Base-by-base conservation (phyloP, 2,113 vertebrate species). In the Seriola dumerili region DNA sequence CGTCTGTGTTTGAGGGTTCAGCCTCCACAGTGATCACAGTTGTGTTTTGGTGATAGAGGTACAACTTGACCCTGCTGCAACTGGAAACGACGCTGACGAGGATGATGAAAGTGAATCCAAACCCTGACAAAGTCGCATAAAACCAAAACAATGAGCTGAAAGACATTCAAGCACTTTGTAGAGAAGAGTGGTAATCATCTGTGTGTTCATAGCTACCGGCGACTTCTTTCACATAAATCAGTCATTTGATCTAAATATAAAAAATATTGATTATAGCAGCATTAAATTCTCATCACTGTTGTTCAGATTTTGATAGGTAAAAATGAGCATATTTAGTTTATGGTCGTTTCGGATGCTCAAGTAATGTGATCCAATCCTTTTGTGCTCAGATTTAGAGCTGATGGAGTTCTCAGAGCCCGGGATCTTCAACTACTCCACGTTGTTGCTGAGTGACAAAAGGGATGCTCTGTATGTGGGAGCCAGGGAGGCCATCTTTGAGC, bases 351-450 rank as follows among this genome's bases (percentile, higher is more conserved):
- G 4, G 6, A 21, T 21, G 17, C 8, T 61, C 0, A 83, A 19
- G 11, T 63, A 68, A 83, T 17, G 5, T 34, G 2, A 61, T 63
- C 34, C 1, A 52, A 19, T 64, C 8, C 3, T 83, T 92, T 57
- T 48, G 1, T 80, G 68, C 73, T 76, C 95, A 99, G 98, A 99
- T 84, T 93, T 98, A 80, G 94, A 94, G 65, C 89, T 98, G 88
- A 78, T 95, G 83, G 95, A 96, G 92, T 99, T 99, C 88, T 96
- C 96, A 0, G 96, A 97, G 85, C 93, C 95, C 0, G 96, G 94
- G 50, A 94, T 97, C 88, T 98, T 94, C 82, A 99, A 99, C 94
- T 99, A 99, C 92, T 97, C 98, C 1, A 96, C 96, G 0, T 81
- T 99, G 89, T 86, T 99, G 90, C 95, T 99, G 87, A 98, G 90